Conservation (phyloP, 2,888 invertebrate species). For the Doris montereyensis region DNA sequence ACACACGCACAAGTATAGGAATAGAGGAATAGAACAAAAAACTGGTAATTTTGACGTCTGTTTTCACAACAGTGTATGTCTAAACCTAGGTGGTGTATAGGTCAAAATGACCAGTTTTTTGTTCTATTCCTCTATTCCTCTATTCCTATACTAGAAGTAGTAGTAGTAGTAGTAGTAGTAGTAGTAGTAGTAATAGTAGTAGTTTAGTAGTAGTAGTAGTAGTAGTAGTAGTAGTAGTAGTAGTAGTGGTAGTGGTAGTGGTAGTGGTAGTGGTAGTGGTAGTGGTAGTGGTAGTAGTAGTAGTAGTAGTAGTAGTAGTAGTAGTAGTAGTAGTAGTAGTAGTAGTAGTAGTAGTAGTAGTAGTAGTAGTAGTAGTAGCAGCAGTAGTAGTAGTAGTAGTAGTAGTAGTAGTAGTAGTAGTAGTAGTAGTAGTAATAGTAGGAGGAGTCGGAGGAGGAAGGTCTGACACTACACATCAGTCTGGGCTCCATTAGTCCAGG, state of each 20-base stretch:
- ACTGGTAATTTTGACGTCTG: too few species aligned
- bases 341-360: neutral
- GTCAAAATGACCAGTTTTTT: too few species aligned
- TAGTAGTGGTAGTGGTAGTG: neutral
- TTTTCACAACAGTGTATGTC: too few species aligned
- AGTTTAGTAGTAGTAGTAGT: neutral
- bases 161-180: neutral
- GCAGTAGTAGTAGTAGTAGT: neutral
- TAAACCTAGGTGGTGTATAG: too few species aligned
- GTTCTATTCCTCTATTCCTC: too few species aligned
- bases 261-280: neutral
- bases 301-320: neutral
- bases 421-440: neutral
- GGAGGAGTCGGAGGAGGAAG: neutral
- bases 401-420: neutral
- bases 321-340: neutral
- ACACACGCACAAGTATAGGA: too few species aligned
- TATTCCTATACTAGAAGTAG: neutral
- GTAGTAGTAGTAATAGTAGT: neutral
- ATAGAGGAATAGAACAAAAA: too few species aligned
- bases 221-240: neutral
- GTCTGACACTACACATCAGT: too few species aligned
- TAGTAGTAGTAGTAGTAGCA: neutral
- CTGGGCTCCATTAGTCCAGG: too few species aligned
- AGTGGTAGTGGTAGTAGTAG: neutral